Base-by-base conservation (phyloP, 2,888 invertebrate species). In the Eremobia ochroleuca region DNA sequence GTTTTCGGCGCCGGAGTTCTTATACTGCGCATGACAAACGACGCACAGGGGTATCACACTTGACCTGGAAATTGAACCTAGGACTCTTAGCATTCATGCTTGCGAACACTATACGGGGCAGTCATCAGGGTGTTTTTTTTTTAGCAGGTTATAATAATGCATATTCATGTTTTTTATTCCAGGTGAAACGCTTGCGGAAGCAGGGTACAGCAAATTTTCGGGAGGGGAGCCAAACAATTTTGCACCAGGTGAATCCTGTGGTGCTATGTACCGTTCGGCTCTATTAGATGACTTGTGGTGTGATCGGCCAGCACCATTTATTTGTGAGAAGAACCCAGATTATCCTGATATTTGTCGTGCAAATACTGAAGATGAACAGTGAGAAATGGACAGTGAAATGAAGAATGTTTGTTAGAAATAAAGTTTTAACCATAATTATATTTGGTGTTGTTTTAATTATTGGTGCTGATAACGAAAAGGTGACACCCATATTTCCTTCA, bases 161-260 rank as follows among this genome's bases (percentile, higher is more conserved):
- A 43, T 25, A 18, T 15, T 69, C 4, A 34, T 31, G 3, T n/a
- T 18, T 0, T 5, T 2, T 5, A n/a, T 72, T 37, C 21, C 40
- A 73, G 73, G 74, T 1, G 31, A 74, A 73, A 73, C 73, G 6
- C 13, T 73, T 21, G 40, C 55, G 0, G 85, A 90, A n/a, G 93
- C 94, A 1, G 94, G 94, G 0, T 95, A 90, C 76, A 74, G 72
- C 43, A 89, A 87, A 46, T 95, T 93, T 86, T 64, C 80, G 0
- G 66, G n/a, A 0, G 91, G 90, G 0, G 91, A 93, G 70, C 93
- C 94, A 0, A 91, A 92, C 73, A 92, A 93, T 64, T 31, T 85
- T 0, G 74, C 89, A 0, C 76, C 80, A 0, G 91, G 91, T 0
- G 91, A 94, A 79, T 91, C 25, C 76, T 94, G 93, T 62, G 92